Evolutionary conservation across 2,888 invertebrate genomes (phyloP), one percentile per base, ranked within the genome.

Genomic region (Limulus polyphemus): DNA sequence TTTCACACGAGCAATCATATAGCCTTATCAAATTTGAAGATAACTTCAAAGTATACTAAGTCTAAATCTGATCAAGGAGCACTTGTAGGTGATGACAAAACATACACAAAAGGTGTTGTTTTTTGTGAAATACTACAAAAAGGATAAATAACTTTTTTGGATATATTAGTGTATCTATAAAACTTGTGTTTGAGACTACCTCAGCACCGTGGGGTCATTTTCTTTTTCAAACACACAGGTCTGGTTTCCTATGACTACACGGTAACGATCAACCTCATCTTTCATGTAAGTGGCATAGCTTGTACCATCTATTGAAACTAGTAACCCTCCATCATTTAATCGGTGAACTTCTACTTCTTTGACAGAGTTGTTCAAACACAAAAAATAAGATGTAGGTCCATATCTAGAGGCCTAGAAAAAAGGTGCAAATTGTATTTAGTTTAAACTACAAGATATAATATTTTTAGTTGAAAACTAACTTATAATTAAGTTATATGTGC

Each of bases 141-240:
- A 32, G 32, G 32, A 32, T 32, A 32, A 32, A 32, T 32, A 32
- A 1, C 7, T 32, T 32, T 32, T 32, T 32, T 32, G 3, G 32
- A 5, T 32, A 32, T 32, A 32, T 32, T 2, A 32, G 32, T 32
- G 32, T 7, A 32, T 32, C 32, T 32, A 3, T 32, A 32, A 32
- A 32, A 32, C 32, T 32, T 32, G 3, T 32, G 32, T 3, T 32
- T 32, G 32, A 32, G 7, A 49, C 56, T 63, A 69, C 74, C 95
- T 82, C 51, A 99, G 77, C 49, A 93, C 81, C 0, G 97, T 94
- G 0, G 99, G 98, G 76, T 99, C 99, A 73, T 95, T 97, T 77
- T 99, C 98, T 76, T 99, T 99, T 65, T 98, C 97, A 73, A 99
- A 97, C 11, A 97, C 85, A 72, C 95, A 97, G 0, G 98, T 97